A percentile compares a stretch with the other conserved stretches of the same genome.
Conservation (phyloP, 2,888 invertebrate genomes). For the Megaustenia siamemsis region DNA sequence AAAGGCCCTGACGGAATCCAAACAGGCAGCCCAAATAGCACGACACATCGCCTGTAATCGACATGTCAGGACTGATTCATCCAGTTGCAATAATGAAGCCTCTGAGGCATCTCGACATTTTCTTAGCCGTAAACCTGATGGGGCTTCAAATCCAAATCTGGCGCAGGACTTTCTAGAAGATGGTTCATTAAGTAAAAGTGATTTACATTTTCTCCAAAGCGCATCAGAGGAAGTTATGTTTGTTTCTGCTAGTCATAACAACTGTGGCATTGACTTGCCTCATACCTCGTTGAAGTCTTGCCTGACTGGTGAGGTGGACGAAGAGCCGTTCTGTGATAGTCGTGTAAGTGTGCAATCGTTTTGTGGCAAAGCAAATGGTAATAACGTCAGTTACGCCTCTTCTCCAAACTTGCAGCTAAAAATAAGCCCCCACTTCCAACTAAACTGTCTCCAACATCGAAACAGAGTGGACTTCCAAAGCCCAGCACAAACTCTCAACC, state of each 20-base stretch:
- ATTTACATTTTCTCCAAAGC: neutral
- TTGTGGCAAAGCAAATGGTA: constrained; percentile 35
- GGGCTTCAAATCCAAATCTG: constrained; percentile 94
- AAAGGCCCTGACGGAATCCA: constrained; percentile 57
- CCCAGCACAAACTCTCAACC: constrained; percentile 45
- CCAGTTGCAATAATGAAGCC: constrained; percentile 54
- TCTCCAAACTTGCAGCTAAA: constrained; percentile 51
- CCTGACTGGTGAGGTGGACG: neutral
- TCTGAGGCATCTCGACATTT: constrained; percentile 57
- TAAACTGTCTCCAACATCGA: constrained; percentile 60
- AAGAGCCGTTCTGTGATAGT: constrained; percentile 36
- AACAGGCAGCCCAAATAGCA: constrained; percentile 51
- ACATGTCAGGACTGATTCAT: constrained; percentile 36
- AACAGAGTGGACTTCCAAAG: constrained; percentile 47
- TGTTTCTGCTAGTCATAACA: constrained; percentile 34
- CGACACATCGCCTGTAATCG: constrained; percentile 49
- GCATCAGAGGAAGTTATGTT: constrained; percentile 49
- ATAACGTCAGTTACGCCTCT: neutral
- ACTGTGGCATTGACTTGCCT: constrained; percentile 49
- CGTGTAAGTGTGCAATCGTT: constrained; percentile 29
- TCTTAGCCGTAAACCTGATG: constrained; percentile 85
- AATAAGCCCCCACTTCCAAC: constrained; percentile 71
- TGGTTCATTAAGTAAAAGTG: constrained; percentile 30
- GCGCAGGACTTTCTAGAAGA: constrained; percentile 50
- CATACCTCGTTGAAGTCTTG: constrained; percentile 40